Conservation (phyloP, 1,140 invertebrate genomes). For the Eufriesea mexicana region DNA sequence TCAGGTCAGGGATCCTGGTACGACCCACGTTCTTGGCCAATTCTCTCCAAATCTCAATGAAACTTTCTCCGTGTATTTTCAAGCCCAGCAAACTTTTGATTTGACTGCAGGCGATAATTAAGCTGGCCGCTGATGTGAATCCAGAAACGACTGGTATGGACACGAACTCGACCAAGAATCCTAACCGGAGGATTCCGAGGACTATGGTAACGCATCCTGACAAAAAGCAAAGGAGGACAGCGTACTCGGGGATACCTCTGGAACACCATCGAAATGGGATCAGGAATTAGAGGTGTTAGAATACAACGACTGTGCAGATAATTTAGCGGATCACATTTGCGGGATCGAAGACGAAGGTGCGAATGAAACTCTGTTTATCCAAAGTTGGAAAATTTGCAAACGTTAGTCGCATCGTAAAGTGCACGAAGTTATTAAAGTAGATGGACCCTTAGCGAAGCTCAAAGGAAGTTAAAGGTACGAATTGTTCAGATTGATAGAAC, state of each 20-base stretch:
- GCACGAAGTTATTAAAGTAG: not conserved
- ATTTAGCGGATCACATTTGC: not conserved
- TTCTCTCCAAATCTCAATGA: constrained; percentile 84
- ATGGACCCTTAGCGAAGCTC: not conserved
- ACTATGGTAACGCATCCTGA: constrained; percentile 87
- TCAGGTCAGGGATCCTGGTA: constrained; percentile 84
- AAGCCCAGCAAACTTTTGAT: constrained; percentile 89
- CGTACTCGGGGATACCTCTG: constrained; percentile 84
- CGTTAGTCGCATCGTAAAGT: not conserved
- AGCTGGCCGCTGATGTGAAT: constrained; percentile 93
- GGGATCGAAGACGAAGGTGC: not conserved
- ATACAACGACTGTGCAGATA: not conserved
- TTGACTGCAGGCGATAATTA: constrained; percentile 92
- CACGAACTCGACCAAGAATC: constrained; percentile 93
- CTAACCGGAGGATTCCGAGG: constrained; percentile 88
- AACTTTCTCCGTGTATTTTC: constrained; percentile 84
- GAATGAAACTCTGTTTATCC: not conserved
- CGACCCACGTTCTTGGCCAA: constrained; percentile 83
- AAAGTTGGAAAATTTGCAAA: not conserved
- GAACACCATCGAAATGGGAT: constrained; percentile 10
- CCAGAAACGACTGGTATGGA: constrained; percentile 92
- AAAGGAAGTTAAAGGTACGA: not conserved
- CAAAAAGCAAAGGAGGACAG: constrained; percentile 89
- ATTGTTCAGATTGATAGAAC: not conserved
- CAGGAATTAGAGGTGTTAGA: not conserved